These are phyloP conservation scores for Eubasilissa splendida DNA, from an alignment of 2,888 invertebrate species.

Conservation along the genomic window DNA sequence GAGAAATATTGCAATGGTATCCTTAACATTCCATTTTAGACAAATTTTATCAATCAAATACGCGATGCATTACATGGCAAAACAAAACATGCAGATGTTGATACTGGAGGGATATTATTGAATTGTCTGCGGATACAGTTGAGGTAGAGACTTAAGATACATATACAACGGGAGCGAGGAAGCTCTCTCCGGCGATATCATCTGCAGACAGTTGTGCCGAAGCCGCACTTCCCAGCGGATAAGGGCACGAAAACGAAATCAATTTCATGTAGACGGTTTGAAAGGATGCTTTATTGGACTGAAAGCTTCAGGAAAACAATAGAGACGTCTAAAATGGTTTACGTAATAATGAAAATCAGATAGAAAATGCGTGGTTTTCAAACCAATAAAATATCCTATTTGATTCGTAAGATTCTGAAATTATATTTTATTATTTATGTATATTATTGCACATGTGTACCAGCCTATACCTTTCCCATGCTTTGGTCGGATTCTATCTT, in stretches of 20 bases:
- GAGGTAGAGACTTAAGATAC: neutral
- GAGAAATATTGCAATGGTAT: too few species aligned
- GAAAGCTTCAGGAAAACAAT: slow-evolving; percentile 16
- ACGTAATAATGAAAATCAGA: neutral
- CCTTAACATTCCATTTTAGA: too few species aligned
- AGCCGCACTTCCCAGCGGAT: neutral
- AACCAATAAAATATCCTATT: too few species aligned
- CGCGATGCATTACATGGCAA: neutral
- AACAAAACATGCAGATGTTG: neutral
- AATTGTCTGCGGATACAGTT: neutral
- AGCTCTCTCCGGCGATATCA: slow-evolving; percentile 7
- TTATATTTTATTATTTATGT: too few species aligned
- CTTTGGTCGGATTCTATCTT: too few species aligned
- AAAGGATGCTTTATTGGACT: slow-evolving; percentile 16
- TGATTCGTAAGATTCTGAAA: too few species aligned
- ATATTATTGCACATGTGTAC: too few species aligned
- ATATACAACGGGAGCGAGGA: neutral
- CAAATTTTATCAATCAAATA: neutral
- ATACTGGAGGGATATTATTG: neutral
- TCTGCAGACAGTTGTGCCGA: neutral
- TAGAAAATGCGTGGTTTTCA: too few species aligned
- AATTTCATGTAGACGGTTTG: slow-evolving; percentile 24
- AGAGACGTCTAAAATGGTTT: neutral
- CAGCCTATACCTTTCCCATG: too few species aligned
- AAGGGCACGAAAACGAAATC: slow-evolving; percentile 25